A percentile compares a stretch with the other conserved stretches of the same genome.
Evolutionary conservation across 1,140 invertebrate genomes (phyloP).

Genomic region (Galleria mellonella): DNA sequence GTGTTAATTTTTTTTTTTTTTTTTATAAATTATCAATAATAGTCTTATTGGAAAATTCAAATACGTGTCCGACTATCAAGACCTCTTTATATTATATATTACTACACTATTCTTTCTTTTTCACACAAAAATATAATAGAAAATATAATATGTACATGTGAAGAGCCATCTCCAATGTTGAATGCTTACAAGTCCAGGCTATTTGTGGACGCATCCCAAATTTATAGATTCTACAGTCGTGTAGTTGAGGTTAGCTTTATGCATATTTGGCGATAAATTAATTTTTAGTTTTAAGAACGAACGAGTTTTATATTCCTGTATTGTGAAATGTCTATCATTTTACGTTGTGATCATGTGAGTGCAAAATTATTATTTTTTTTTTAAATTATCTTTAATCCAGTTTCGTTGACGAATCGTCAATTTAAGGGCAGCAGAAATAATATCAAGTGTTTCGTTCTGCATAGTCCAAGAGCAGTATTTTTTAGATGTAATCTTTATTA

Average conservation of each 20-base stretch:
- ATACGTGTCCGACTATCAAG: no score
- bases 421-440: constrained; percentile 54
- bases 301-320: constrained; percentile 62
- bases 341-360: constrained; percentile 73
- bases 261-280: constrained; percentile 9
- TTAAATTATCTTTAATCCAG: constrained; percentile 50
- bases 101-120: no score
- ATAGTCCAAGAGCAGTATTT: constrained; percentile 72
- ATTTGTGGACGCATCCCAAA: constrained; percentile 1
- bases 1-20: no score
- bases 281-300: constrained; percentile 25
- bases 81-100: no score
- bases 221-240: not conserved
- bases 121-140: no score
- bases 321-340: constrained; percentile 70
- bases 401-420: constrained; percentile 55
- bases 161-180: no score
- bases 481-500: constrained; percentile 70
- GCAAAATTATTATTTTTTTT: constrained; percentile 58
- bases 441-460: constrained; percentile 53
- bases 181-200: not conserved
- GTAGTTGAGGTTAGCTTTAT: constrained; percentile 4
- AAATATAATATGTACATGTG: no score
- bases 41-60: no score
- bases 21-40: no score